Evolutionary conservation across 2,888 invertebrate species (phyloP), one percentile per base, ranked within the genome.

Genomic region (Busseola fusca): DNA sequence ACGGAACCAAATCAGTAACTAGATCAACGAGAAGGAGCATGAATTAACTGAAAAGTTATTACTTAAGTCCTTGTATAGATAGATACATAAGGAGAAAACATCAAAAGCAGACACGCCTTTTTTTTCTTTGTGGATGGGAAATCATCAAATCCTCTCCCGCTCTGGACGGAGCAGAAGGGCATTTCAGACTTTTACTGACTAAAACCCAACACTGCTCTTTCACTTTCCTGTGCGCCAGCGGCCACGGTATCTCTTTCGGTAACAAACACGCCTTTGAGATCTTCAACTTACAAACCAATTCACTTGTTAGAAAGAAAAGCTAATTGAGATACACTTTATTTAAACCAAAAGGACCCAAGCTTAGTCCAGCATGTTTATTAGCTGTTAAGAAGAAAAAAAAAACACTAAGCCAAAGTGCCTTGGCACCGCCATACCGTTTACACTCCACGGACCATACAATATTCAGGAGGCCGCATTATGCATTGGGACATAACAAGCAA

Each of bases 391-490:
- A 75, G 60, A 1, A 48, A 66, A 72, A 56, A 72, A 57, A 60
- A 63, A 52, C 56, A 54, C 59, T 76, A 82, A 83, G 71, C 74
- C 69, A 79, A 77, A 78, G 74, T 76, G 77, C 67, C 70, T 73
- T 64, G 65, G 69, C 50, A 74, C 69, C 72, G 37, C 68, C 60
- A 66, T 59, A 40, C 57, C 54, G 45, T 81, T 76, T 72, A 84
- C 85, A 86, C 86, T 86, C 83, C 81, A 69, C 76, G 73, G 75
- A 81, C 84, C 86, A 92, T 93, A 92, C 91, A 93, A 93, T 93
- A 94, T 93, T 93, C 93, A 93, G 83, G 74, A 89, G 90, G 89
- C 91, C 89, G 89, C 91, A 93, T 93, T 93, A 93, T 94, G 91
- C 93, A 93, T 89, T 91, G 88, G 88, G 88, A 87, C 87, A 89